Conservation (phyloP, 1,140 invertebrate genomes). For the Tetragnatha versicolor region DNA sequence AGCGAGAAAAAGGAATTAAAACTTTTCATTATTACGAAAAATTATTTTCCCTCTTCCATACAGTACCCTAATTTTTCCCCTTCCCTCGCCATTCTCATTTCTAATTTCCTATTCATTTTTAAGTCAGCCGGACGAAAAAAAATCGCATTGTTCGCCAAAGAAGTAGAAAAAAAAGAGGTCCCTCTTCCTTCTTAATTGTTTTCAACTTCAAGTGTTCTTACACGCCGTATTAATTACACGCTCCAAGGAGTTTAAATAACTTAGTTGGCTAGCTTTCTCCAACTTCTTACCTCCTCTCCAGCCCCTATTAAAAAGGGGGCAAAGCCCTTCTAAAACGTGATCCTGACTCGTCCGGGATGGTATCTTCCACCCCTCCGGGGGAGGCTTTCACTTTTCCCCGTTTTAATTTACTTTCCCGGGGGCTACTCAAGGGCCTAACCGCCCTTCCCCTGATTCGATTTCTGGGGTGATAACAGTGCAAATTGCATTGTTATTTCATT, state of each 20-base stretch:
- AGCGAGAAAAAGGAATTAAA: constrained; percentile 21
- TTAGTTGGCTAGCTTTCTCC: constrained; percentile 15
- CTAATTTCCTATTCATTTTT: constrained; percentile 43
- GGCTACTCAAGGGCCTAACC: constrained; percentile 25
- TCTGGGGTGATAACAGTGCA: constrained; percentile 39
- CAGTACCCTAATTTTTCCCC: neutral
- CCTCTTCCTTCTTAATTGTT: constrained; percentile 47
- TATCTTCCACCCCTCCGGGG: neutral
- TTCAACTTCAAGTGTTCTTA: constrained; percentile 53
- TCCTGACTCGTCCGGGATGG: neutral
- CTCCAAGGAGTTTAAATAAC: constrained; percentile 46
- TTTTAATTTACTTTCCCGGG: constrained; percentile 51
- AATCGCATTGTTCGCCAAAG: neutral
- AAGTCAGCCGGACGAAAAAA: neutral
- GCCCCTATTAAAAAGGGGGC: neutral
- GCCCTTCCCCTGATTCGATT: constrained; percentile 43
- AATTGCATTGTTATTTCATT: constrained; percentile 54
- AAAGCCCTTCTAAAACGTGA: constrained; percentile 23
- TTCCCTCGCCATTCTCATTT: neutral
- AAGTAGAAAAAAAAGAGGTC: neutral
- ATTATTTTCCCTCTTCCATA: neutral
- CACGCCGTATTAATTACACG: constrained; percentile 47
- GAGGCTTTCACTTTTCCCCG: too few species aligned
- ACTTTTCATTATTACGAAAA: neutral
- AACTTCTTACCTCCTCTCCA: neutral